These are phyloP conservation scores for Antheraea yamamai DNA, from an alignment of 2,888 invertebrate genomes.

Conservation along the genomic window DNA sequence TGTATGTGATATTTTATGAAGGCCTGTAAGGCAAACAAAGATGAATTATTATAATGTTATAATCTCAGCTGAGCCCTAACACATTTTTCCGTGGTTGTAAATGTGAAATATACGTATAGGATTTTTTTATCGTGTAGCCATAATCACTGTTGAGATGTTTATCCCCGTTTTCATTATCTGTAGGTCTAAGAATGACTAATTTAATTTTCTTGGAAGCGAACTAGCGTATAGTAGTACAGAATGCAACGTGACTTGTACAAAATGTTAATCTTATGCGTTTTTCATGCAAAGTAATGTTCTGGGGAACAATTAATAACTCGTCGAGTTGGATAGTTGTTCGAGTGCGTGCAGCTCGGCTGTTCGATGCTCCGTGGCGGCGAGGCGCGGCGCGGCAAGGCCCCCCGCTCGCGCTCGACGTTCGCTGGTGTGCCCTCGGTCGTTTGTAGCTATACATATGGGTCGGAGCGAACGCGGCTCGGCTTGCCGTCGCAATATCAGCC, in stretches of 20 bases:
- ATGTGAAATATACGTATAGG: not conserved
- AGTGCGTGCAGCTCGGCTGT: constrained; percentile 69
- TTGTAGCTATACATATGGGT: constrained; percentile 75
- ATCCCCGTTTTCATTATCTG: constrained; percentile 1
- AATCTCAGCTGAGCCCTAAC: not conserved
- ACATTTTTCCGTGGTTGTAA: not conserved
- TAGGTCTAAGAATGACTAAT: not conserved
- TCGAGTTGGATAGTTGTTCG: constrained; percentile 57
- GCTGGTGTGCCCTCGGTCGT: constrained; percentile 70
- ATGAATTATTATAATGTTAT: not conserved
- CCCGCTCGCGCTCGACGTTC: constrained; percentile 59
- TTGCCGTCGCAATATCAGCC: constrained; percentile 80
- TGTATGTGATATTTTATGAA: constrained; percentile 22
- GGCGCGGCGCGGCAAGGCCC: constrained; percentile 52
- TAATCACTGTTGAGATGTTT: not conserved
- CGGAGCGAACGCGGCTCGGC: constrained; percentile 63
- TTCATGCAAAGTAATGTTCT: constrained; percentile 50
- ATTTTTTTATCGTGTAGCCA: not conserved
- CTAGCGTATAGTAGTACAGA: not conserved
- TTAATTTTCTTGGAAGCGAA: constrained; percentile 6
- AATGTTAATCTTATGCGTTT: constrained; percentile 20
- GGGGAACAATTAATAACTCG: constrained; percentile 59
- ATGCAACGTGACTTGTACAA: constrained; percentile 25
- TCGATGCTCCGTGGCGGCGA: constrained; percentile 36
- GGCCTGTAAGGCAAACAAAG: not conserved